A percentile compares a stretch with the other conserved stretches of the same genome.
Conservation (phyloP, 2,888 invertebrate genomes). For the Trichogramma dendrolimi region DNA sequence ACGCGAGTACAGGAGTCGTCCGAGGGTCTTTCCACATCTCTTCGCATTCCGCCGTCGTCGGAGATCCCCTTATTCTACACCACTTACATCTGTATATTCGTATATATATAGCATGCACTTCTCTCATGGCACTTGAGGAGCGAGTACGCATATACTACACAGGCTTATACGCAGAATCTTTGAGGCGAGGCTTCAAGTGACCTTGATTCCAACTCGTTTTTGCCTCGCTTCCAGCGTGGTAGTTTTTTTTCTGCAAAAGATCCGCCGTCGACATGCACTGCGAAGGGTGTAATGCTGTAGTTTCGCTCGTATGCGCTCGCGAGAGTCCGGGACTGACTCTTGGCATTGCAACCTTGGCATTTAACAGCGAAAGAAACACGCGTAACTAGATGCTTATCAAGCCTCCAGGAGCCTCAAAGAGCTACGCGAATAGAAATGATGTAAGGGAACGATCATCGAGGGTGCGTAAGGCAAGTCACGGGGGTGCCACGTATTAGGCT, state of each 20-base stretch:
- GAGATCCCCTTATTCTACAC: too few relatives aligned
- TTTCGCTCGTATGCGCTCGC: neutral
- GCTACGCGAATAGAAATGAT: neutral
- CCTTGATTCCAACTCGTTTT: too few relatives aligned
- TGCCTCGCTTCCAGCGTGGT: too few relatives aligned
- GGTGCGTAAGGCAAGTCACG: conserved; percentile 31
- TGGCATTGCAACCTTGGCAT: conserved; percentile 15
- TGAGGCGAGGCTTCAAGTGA: too few relatives aligned
- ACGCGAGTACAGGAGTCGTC: conserved; percentile 38
- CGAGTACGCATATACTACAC: too few relatives aligned
- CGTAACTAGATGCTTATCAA: conserved; percentile 40
- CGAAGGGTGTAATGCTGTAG: neutral
- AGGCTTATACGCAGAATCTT: too few relatives aligned
- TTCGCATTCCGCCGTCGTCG: too few relatives aligned
- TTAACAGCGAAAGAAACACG: conserved; percentile 45
- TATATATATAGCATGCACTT: too few relatives aligned
- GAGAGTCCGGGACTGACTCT: neutral
- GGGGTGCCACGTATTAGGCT: conserved; percentile 44
- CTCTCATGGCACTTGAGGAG: too few relatives aligned
- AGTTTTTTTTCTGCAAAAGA: too few relatives aligned
- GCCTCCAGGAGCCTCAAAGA: conserved; percentile 35
- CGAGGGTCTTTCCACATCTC: conserved; percentile 35
- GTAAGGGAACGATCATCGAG: neutral
- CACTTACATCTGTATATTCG: too few relatives aligned
- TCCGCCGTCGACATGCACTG: neutral